Percentiles rank a stretch among this genome's conserved stretches.
phyloP scores from a whole-genome alignment of 2,888 invertebrate species.

The Muschampia plurimacula region DNA sequence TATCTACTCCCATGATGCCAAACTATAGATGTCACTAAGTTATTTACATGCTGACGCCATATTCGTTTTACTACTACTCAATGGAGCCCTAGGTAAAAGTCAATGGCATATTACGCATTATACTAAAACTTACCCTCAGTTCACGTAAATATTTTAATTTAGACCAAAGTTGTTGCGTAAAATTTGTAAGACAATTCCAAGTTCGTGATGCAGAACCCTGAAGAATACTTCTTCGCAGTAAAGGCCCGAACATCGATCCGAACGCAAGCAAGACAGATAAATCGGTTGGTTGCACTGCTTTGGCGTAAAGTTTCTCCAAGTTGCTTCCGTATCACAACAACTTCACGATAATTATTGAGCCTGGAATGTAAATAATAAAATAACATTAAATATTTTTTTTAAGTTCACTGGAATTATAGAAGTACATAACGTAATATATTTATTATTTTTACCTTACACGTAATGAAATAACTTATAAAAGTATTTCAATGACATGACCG shows the following conservation, averaged over 20 bases:
- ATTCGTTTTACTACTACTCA: conserved; percentile 73
- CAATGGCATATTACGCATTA: conserved; percentile 52
- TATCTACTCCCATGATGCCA: conserved; percentile 49
- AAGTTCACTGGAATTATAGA: background rate
- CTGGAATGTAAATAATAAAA: background rate
- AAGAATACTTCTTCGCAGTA: conserved; percentile 87
- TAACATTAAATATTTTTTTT: background rate
- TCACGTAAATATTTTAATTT: conserved; percentile 85
- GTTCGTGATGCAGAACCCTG: conserved; percentile 89
- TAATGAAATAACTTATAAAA: background rate
- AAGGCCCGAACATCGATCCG: conserved; percentile 90
- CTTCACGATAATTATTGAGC: background rate
- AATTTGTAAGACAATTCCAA: conserved; percentile 88
- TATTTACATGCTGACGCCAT: conserved; percentile 85
- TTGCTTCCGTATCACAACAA: conserved; percentile 45
- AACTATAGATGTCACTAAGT: conserved; percentile 67
- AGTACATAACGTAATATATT: background rate
- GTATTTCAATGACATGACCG: conserved; percentile 1
- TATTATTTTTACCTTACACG: background rate
- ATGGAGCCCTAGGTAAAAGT: conserved; percentile 70
- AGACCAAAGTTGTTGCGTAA: conserved; percentile 87
- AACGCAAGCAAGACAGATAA: conserved; percentile 72
- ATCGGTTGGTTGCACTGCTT: conserved; percentile 68
- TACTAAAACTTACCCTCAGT: conserved; percentile 76
- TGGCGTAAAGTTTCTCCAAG: conserved; percentile 51